These are phyloP conservation scores for Vireo altiloquus DNA, from an alignment of 2,113 vertebrate species.

Conservation along the genomic window DNA sequence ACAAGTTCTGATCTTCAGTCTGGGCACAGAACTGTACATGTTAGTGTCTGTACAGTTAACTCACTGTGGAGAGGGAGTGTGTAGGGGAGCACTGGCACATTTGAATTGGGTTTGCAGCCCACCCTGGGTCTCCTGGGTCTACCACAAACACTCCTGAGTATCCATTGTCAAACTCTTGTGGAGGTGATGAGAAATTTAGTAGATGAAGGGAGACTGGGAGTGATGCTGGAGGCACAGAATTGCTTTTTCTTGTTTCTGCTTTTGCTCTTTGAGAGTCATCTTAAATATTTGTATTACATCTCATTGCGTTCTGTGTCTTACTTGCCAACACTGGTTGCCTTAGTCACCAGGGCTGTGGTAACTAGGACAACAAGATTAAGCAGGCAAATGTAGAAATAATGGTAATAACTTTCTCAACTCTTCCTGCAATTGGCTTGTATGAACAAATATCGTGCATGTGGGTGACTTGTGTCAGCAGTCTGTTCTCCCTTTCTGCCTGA, in stretches of 20 bases:
- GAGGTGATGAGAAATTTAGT: rapidly evolving
- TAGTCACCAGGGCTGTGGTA: conserved; percentile 51
- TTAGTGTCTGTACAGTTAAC: background rate
- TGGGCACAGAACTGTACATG: background rate
- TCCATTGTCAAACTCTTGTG: background rate
- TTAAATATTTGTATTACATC: conserved; percentile 13
- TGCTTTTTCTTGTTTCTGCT: background rate
- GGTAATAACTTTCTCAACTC: conserved; percentile 33
- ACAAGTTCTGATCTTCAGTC: background rate
- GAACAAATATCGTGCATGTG: background rate
- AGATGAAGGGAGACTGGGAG: background rate
- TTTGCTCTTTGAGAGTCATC: background rate
- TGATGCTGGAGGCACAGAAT: background rate
- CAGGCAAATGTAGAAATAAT: conserved; percentile 43
- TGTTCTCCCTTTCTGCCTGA: background rate
- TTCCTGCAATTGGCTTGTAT: conserved; percentile 9
- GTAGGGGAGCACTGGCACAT: background rate
- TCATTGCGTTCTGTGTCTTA: background rate
- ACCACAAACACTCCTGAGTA: background rate
- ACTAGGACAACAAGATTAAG: conserved; percentile 45
- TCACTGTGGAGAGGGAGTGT: background rate
- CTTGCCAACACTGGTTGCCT: conserved; percentile 47
- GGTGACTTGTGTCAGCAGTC: background rate
- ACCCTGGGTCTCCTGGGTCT: background rate
- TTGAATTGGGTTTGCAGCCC: background rate